A percentile compares a stretch with the other conserved stretches of the same genome.
Evolutionary conservation across 2,797 vertebrate genomes (phyloP).

Genomic region (Melanotaenia nigrans): DNA sequence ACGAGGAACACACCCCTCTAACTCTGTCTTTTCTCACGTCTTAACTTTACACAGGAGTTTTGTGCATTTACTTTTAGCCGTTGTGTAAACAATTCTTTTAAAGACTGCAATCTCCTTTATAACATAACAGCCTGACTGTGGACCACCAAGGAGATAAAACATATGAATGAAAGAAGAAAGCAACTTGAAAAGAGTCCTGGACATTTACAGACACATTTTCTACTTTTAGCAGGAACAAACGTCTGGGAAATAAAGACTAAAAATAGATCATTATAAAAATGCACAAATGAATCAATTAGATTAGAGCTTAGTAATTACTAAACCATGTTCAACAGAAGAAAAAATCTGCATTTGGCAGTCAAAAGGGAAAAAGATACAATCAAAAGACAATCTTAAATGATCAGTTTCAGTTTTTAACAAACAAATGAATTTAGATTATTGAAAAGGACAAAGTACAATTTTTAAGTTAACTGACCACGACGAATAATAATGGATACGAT

Average conservation of each 20-base stretch:
- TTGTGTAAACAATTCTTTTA: slow-evolving; percentile 11
- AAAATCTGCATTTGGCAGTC: no score
- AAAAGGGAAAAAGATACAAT: no score
- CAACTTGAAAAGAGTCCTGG: neutral
- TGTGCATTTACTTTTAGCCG: slow-evolving; percentile 17
- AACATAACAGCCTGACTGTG: neutral
- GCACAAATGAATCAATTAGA: neutral
- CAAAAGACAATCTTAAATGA: no score
- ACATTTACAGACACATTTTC: neutral
- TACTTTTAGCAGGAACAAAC: neutral
- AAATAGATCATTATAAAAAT: neutral
- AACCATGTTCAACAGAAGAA: no score
- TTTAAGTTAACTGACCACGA: no score
- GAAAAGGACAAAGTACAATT: no score
- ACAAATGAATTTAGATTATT: no score
- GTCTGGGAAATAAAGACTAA: no score
- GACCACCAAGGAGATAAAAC: slow-evolving; percentile 34
- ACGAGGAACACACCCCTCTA: slow-evolving; percentile 45
- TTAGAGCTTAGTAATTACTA: neutral
- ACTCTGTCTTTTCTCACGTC: slow-evolving; percentile 33
- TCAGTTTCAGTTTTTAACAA: no score
- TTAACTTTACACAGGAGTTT: slow-evolving; percentile 8
- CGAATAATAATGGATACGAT: no score
- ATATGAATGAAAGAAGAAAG: neutral
- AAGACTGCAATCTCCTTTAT: neutral